Base-by-base conservation (phyloP, 1,140 invertebrate species). In the Atta texana region DNA sequence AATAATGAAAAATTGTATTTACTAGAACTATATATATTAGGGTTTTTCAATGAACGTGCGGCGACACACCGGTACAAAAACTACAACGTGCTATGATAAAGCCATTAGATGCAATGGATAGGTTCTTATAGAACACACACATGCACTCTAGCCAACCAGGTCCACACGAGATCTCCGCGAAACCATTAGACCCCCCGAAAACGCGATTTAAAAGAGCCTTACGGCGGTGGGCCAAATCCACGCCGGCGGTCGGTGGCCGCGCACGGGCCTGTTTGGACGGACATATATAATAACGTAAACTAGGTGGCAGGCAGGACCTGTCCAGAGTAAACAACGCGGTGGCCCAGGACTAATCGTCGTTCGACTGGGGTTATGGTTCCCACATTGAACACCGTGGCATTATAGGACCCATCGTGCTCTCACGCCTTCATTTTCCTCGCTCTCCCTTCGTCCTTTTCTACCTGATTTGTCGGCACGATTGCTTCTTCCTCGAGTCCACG, bases 271-370 rank as follows among this genome's bases (percentile, higher is more conserved):
- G 28, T 51, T 49, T 49, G 87, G 82, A 89, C 87, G 87, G 86
- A 91, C 86, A 90, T 91, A 91, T 91, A 91, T 91, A 91, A 91
- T 91, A 91, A 91, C 86, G 81, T 91, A 91, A 91, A 91, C 90
- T 91, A 91, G 90, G 90, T 91, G 90, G 90, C 90, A 91, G 90
- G 88, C 90, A 89, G 88, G 86, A 91, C 71, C 85, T 89, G 90
- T 91, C 72, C 86, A 91, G 90, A 89, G 88, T 91, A 91, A 91
- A 91, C 90, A 91, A 91, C 88, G 88, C 71, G 90, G 88, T 91
- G 88, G 90, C 88, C 86, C 90, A 88, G 86, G 90, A 91, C 90
- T 91, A 91, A 91, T 91, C 90, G 90, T 88, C 78, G 88, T 89
- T 91, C 90, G 74, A 80, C 74, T 72, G 57, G 69, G 88, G 90